Conservation (phyloP, 2,797 vertebrate genomes). For the Malurus splendens region DNA sequence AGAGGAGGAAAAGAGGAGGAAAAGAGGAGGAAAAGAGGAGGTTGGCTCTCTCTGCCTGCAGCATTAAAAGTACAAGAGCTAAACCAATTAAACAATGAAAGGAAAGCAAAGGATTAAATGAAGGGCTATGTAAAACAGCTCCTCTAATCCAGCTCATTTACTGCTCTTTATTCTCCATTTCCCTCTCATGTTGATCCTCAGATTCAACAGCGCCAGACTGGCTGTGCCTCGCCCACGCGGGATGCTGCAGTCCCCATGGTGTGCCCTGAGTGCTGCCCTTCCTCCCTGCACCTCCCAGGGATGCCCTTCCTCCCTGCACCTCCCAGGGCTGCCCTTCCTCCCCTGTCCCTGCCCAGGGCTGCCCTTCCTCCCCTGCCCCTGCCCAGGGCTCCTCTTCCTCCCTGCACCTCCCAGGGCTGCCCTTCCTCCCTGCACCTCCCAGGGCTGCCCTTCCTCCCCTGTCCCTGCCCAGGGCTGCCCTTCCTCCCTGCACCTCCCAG, state of each 20-base stretch:
- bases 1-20: neutral
- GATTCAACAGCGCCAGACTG: neutral
- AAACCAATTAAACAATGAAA: slow-evolving; percentile 45
- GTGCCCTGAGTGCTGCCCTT: fast-evolving
- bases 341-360: too few relatives aligned
- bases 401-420: too few relatives aligned
- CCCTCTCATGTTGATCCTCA: slow-evolving; percentile 19
- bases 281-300: neutral
- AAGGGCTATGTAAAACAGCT: slow-evolving; percentile 37
- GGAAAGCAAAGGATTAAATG: slow-evolving; percentile 45
- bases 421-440: too few relatives aligned
- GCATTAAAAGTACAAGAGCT: slow-evolving; percentile 36
- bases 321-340: neutral
- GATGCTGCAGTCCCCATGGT: fast-evolving
- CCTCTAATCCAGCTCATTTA: slow-evolving; percentile 32
- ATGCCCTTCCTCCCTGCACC: too few relatives aligned
- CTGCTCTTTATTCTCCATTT: slow-evolving; percentile 33
- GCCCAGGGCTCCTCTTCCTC: too few relatives aligned
- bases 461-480: too few relatives aligned
- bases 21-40: neutral
- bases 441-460: too few relatives aligned
- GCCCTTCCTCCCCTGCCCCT: neutral
- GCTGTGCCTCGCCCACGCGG: fast-evolving
- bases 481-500: too few relatives aligned
- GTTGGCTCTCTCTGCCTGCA: neutral